These are phyloP conservation scores for Synchiropus splendidus DNA, from an alignment of 2,113 vertebrate genomes.

Conservation along the genomic window DNA sequence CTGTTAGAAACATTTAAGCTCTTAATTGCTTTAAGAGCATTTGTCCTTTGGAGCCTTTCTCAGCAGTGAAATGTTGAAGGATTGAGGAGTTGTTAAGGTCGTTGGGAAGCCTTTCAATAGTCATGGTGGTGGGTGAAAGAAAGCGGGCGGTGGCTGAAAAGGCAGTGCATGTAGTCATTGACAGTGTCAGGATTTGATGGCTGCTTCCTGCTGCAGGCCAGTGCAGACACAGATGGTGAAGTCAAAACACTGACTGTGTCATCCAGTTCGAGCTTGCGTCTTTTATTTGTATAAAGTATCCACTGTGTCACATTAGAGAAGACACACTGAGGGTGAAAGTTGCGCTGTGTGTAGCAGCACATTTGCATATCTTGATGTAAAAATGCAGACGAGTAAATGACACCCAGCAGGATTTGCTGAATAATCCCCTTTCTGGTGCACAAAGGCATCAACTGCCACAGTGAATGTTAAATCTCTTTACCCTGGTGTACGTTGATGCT, in stretches of 20 bases:
- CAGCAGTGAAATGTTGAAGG: too few relatives aligned
- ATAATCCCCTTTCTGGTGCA: slow-evolving; percentile 57
- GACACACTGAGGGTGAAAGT: slow-evolving; percentile 5
- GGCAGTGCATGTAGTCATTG: too few relatives aligned
- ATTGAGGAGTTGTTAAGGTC: too few relatives aligned
- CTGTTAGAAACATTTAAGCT: too few relatives aligned
- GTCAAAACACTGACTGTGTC: background rate
- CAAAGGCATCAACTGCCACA: slow-evolving; percentile 49
- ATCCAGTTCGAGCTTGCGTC: background rate
- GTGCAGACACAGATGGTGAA: background rate
- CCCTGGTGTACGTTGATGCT: slow-evolving; percentile 28
- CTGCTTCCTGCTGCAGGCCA: too few relatives aligned
- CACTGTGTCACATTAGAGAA: slow-evolving; percentile 10
- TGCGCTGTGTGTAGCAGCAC: slow-evolving; percentile 15
- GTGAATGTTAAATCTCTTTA: slow-evolving; percentile 49
- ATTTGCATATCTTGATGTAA: slow-evolving; percentile 45
- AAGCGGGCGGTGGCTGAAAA: too few relatives aligned
- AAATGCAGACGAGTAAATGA: slow-evolving; percentile 43
- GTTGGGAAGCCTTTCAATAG: too few relatives aligned
- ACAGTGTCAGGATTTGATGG: too few relatives aligned
- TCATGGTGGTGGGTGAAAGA: too few relatives aligned
- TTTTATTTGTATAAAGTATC: background rate
- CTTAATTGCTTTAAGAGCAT: too few relatives aligned
- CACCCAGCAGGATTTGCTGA: slow-evolving; percentile 45
- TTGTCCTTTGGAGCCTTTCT: too few relatives aligned